phyloP scores from a whole-genome alignment of 2,797 vertebrate species.

The Mionectes olivaceus region DNA sequence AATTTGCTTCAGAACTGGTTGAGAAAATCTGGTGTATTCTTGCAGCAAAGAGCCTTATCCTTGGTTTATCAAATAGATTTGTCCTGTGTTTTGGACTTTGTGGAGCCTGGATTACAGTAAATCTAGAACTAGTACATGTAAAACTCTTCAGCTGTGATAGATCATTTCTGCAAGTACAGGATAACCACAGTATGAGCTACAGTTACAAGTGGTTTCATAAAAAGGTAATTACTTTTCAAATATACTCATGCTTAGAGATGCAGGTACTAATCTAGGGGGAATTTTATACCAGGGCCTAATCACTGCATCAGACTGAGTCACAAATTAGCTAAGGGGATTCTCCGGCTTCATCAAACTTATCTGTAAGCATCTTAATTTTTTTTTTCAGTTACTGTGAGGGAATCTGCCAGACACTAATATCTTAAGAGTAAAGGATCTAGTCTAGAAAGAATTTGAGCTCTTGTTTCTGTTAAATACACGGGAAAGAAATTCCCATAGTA shows the following conservation, averaged over 20 bases:
- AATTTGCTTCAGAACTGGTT: background rate
- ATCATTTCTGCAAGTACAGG: background rate
- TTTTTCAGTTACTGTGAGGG: background rate
- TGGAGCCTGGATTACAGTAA: background rate
- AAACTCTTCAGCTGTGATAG: background rate
- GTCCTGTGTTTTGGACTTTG: background rate
- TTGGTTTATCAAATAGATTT: background rate
- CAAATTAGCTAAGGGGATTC: background rate
- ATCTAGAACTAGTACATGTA: background rate
- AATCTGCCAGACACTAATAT: background rate
- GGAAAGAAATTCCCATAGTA: background rate
- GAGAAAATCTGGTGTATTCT: background rate
- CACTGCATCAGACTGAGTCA: background rate
- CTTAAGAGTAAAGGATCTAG: background rate
- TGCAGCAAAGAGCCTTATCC: background rate
- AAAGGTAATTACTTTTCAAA: background rate
- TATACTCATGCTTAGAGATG: constrained; percentile 1
- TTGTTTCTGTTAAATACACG: background rate
- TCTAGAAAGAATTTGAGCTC: background rate
- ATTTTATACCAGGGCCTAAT: background rate
- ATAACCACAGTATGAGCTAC: background rate
- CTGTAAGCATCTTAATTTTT: background rate
- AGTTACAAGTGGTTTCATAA: background rate
- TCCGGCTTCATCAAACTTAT: background rate
- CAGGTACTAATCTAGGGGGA: background rate